Evolutionary conservation across 2,888 invertebrate genomes (phyloP).

Genomic region (Gerosis bhagava): DNA sequence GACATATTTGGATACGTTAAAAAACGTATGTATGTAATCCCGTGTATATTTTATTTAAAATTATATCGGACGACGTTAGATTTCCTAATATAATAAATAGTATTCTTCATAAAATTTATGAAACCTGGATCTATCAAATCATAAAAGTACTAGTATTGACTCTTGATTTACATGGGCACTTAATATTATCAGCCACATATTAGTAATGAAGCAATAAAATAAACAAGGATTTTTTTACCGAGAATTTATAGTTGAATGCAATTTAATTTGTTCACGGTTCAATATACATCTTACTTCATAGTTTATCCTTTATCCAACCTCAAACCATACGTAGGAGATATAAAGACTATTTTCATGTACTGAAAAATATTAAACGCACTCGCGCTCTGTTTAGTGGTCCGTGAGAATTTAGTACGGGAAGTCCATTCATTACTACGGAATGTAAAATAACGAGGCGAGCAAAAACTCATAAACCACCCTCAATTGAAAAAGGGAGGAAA

Average conservation of each 20-base stretch:
- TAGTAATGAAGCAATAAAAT: neutral
- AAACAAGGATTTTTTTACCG: neutral
- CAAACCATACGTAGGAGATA: constrained; percentile 15
- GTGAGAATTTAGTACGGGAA: constrained; percentile 52
- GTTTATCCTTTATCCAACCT: constrained; percentile 3
- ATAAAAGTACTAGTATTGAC: too few species aligned
- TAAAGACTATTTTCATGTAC: constrained; percentile 23
- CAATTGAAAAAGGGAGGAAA: constrained; percentile 38
- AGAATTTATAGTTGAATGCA: constrained; percentile 12
- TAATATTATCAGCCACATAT: neutral
- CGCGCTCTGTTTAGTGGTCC: constrained; percentile 46
- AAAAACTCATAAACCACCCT: constrained; percentile 40
- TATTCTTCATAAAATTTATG: too few species aligned
- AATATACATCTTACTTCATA: too few species aligned
- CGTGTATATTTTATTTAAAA: too few species aligned
- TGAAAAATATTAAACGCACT: constrained; percentile 31
- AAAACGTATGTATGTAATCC: too few species aligned
- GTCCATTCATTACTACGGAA: constrained; percentile 47
- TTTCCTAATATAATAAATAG: too few species aligned
- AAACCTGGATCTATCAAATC: too few species aligned
- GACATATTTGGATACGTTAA: too few species aligned
- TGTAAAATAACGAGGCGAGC: constrained; percentile 44
- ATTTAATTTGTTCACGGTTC: constrained; percentile 9
- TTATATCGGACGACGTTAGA: too few species aligned
- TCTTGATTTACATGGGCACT: too few species aligned